These are phyloP conservation scores for Serranus cabrilla DNA, from an alignment of 2,797 vertebrate genomes.

Conservation along the genomic window DNA sequence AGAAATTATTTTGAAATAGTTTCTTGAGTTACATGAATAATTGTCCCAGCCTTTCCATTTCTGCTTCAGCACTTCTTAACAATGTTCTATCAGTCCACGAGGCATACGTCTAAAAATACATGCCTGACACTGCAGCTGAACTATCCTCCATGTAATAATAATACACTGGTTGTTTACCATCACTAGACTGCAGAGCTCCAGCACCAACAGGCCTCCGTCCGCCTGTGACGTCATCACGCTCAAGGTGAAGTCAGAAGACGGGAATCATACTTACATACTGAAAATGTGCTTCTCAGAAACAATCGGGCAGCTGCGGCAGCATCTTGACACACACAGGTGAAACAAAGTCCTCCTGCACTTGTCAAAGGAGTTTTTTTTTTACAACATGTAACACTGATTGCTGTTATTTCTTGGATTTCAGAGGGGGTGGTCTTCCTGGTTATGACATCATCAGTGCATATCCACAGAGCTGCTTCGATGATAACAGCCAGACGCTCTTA, in stretches of 20 bases:
- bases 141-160: neutral
- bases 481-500: constrained; percentile 84
- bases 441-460: constrained; percentile 92
- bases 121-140: neutral
- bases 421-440: constrained; percentile 61
- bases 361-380: neutral
- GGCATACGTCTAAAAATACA: neutral
- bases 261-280: constrained; percentile 84
- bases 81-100: no score
- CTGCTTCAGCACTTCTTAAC: no score
- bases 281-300: constrained; percentile 89
- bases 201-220: neutral
- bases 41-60: no score
- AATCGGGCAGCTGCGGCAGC: constrained; percentile 87
- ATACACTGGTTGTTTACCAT: neutral
- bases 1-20: no score
- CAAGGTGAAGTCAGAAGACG: constrained; percentile 91
- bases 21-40: no score
- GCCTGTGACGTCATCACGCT: constrained; percentile 74
- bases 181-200: constrained; percentile 44
- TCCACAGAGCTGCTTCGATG: constrained; percentile 83
- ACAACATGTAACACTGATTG: neutral
- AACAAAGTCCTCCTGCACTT: neutral
- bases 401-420: constrained; percentile 65
- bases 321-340: constrained; percentile 89